These are phyloP conservation scores for Cheilosia pagana DNA, from an alignment of 2,888 invertebrate species.

Conservation along the genomic window DNA sequence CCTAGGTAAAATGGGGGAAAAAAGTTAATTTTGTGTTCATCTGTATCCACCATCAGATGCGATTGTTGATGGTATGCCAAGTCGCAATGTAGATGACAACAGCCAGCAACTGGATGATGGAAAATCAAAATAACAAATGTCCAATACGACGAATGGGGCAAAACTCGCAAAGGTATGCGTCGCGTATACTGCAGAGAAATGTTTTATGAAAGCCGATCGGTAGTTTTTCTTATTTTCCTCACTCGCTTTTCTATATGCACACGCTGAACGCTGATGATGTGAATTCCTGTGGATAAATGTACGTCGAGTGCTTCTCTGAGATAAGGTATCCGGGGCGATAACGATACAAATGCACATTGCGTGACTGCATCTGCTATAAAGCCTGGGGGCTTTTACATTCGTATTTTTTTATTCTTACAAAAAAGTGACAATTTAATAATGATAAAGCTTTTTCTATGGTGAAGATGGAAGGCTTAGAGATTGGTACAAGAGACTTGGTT, in stretches of 20 bases:
- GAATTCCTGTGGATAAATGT: slow-evolving; percentile 47
- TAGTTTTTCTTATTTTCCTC: slow-evolving; percentile 6
- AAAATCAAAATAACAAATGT: slow-evolving; percentile 53
- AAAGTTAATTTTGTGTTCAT: slow-evolving; percentile 12
- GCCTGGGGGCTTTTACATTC: slow-evolving; percentile 6
- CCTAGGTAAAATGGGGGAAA: background rate
- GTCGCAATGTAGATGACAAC: slow-evolving; percentile 24
- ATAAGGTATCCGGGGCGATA: slow-evolving; percentile 38
- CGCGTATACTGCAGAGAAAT: slow-evolving; percentile 15
- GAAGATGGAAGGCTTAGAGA: background rate
- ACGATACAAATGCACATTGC: slow-evolving; percentile 40
- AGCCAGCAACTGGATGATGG: slow-evolving; percentile 40
- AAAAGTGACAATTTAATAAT: slow-evolving; percentile 44
- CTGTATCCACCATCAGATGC: slow-evolving; percentile 29
- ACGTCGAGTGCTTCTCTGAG: slow-evolving; percentile 25
- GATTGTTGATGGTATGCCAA: slow-evolving; percentile 42
- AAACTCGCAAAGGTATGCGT: slow-evolving; percentile 9
- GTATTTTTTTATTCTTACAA: background rate
- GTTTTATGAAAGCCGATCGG: slow-evolving; percentile 38
- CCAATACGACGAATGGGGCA: slow-evolving; percentile 26
- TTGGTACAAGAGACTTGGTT: too few species aligned
- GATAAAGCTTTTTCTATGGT: background rate
- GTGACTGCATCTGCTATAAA: slow-evolving; percentile 20
- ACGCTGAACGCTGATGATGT: slow-evolving; percentile 19
- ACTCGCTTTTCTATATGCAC: background rate